phyloP scores from a whole-genome alignment of 2,888 invertebrate species.

The Ennomos erosarius region DNA sequence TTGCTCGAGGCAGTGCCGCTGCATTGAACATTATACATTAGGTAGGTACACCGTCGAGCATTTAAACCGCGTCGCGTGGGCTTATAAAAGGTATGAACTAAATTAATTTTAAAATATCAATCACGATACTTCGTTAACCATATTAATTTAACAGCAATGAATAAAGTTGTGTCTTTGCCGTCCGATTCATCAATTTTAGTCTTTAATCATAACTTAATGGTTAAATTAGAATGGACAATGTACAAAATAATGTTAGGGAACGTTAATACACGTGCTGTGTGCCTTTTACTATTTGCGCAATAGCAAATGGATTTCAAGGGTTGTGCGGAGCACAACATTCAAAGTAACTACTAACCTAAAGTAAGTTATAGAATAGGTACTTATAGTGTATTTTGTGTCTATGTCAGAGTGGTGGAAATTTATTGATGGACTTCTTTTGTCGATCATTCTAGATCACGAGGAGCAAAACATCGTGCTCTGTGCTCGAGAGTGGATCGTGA shows the following conservation, averaged over 20 bases:
- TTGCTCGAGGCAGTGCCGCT: constrained; percentile 18
- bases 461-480: constrained; percentile 52
- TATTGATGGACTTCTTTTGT: constrained; percentile 44
- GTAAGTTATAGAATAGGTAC: too few relatives aligned
- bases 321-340: neutral
- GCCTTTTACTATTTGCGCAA: constrained; percentile 35
- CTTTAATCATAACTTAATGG: constrained; percentile 39
- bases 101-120: constrained; percentile 31
- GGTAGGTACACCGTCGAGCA: neutral
- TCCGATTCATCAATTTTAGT: constrained; percentile 16
- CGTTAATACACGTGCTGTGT: constrained; percentile 34
- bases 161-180: constrained; percentile 29
- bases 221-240: constrained; percentile 34
- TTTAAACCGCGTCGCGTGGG: constrained; percentile 10
- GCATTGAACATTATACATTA: constrained; percentile 11
- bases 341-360: too few relatives aligned
- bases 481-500: constrained; percentile 59
- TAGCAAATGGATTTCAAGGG: constrained; percentile 20
- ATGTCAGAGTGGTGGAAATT: constrained; percentile 27
- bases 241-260: constrained; percentile 32
- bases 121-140: constrained; percentile 29
- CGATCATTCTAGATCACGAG: constrained; percentile 58
- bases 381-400: neutral
- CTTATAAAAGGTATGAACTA: constrained; percentile 19
- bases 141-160: constrained; percentile 24